Conservation (phyloP, 1,140 invertebrate species). For the Globodera ellingtonae region DNA sequence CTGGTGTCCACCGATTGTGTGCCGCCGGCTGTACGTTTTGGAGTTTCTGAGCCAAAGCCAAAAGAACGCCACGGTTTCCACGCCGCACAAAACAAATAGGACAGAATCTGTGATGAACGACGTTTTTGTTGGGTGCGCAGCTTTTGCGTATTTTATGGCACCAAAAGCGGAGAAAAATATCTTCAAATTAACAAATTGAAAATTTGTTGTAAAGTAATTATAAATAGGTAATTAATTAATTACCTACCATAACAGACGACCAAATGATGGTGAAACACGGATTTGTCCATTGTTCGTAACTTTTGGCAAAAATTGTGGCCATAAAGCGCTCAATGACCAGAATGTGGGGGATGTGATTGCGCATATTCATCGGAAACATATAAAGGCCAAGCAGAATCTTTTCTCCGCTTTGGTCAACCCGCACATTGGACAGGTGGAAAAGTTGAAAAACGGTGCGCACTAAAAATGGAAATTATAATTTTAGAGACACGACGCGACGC, state of each 20-base stretch:
- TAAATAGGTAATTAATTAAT: neutral
- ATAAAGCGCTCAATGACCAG: conserved; percentile 18
- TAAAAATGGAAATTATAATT: neutral
- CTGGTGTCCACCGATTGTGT: neutral
- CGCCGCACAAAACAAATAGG: neutral
- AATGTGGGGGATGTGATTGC: conserved; percentile 6
- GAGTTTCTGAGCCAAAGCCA: neutral
- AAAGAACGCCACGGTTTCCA: neutral
- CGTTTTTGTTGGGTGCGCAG: neutral
- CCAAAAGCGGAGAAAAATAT: neutral
- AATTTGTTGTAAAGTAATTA: neutral
- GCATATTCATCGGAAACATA: neutral
- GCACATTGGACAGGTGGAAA: neutral
- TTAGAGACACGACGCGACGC: neutral
- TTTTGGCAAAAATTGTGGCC: conserved; percentile 10
- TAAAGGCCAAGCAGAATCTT: neutral
- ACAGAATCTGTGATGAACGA: neutral
- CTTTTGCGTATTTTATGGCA: neutral
- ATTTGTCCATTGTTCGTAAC: conserved; percentile 18
- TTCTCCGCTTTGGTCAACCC: neutral
- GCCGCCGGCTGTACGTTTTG: neutral
- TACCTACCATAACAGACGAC: neutral
- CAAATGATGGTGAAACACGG: neutral
- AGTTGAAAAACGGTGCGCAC: neutral
- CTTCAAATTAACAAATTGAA: neutral